phyloP scores from a whole-genome alignment of 2,797 vertebrate genomes.

The Rhynchotus rufescens region DNA sequence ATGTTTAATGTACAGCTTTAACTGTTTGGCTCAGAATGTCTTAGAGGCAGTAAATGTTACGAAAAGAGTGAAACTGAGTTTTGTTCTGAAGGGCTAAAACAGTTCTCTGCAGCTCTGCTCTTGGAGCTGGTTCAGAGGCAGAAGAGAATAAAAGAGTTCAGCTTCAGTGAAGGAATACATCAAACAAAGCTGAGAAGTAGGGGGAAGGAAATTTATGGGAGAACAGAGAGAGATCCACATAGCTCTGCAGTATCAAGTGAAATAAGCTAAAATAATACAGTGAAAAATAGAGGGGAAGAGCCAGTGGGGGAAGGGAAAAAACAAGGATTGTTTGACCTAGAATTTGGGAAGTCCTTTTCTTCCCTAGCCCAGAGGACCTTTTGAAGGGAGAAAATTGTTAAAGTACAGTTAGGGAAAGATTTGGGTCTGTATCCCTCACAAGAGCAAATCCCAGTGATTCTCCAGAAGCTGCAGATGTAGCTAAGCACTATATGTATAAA shows the following conservation, averaged over 20 bases:
- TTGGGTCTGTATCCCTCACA: rapidly evolving
- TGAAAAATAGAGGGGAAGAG: not conserved
- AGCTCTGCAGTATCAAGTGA: not conserved
- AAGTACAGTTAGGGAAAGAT: not conserved
- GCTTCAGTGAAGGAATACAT: not conserved
- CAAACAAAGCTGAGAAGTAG: rapidly evolving
- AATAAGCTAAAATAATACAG: not conserved
- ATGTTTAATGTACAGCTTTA: rapidly evolving
- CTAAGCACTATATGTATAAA: not conserved
- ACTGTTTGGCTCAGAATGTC: not conserved
- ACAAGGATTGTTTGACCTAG: not conserved
- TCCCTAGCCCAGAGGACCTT: not conserved
- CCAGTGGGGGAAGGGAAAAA: not conserved
- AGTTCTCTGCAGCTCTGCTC: not conserved
- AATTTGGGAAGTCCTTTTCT: not conserved
- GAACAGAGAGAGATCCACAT: not conserved
- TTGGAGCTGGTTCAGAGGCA: not conserved
- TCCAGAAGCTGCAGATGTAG: not conserved
- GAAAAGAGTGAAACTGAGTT: not conserved
- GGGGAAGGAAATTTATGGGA: not conserved
- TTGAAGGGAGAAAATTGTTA: not conserved
- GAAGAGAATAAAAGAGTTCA: not conserved
- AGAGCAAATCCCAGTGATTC: rapidly evolving
- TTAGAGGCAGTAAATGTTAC: not conserved
- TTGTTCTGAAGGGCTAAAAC: not conserved